Percentiles rank a stretch among this genome's conserved stretches.
Evolutionary conservation across 2,113 vertebrate genomes (phyloP).

Genomic region (Tor tambroides): DNA sequence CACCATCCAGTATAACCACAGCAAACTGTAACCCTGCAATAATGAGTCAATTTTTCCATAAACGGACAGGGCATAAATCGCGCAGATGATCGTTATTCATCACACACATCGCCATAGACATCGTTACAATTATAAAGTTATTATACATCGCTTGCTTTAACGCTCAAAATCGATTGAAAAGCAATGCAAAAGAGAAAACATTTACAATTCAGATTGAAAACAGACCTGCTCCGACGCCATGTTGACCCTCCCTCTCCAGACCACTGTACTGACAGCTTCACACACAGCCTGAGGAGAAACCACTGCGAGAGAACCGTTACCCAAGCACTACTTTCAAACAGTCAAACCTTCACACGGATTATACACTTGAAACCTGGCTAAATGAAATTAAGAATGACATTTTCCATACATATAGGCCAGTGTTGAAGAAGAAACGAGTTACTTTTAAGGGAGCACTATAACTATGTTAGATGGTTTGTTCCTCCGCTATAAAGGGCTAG

Average conservation of each 20-base stretch:
- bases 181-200: slow-evolving; percentile 45
- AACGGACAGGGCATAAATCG: slow-evolving; percentile 15
- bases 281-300: slow-evolving; percentile 60
- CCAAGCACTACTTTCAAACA: background rate
- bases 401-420: background rate
- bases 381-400: too few species aligned
- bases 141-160: accelerated
- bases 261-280: slow-evolving; percentile 54
- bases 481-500: slow-evolving; percentile 59
- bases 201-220: slow-evolving; percentile 58
- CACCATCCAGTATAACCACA: background rate
- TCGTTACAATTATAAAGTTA: background rate
- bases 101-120: background rate
- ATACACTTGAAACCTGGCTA: background rate
- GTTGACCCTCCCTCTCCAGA: slow-evolving; percentile 72
- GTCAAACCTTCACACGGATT: background rate
- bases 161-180: background rate
- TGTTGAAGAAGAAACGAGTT: background rate
- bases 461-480: slow-evolving; percentile 62
- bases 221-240: slow-evolving; percentile 85
- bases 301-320: slow-evolving; percentile 48
- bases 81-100: slow-evolving; percentile 18
- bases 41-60: slow-evolving; percentile 50
- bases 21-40: background rate
- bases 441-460: too few species aligned